Percentiles rank a stretch among this genome's conserved stretches.
phyloP scores from a whole-genome alignment of 2,113 vertebrate species.

The Centropus bengalensis region DNA sequence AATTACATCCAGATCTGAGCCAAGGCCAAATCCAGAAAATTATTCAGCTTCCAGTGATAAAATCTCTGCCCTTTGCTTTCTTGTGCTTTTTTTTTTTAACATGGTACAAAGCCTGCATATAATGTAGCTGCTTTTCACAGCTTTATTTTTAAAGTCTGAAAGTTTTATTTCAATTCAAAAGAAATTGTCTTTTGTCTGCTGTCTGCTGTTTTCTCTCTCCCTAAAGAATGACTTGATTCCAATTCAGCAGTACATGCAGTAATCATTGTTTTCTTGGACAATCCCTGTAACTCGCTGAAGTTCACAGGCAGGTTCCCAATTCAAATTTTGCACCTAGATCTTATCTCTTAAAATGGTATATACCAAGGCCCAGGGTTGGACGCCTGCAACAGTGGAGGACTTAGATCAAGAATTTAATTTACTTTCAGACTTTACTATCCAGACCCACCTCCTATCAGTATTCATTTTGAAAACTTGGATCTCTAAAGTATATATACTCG shows the following conservation, averaged over 20 bases:
- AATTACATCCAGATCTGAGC: background rate
- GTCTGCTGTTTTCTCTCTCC: background rate
- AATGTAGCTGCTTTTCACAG: background rate
- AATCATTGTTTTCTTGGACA: background rate
- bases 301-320: background rate
- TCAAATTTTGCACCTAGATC: background rate
- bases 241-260: background rate
- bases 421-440: background rate
- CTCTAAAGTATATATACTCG: background rate
- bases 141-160: background rate
- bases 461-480: background rate
- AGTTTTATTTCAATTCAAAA: background rate
- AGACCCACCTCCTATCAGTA: background rate
- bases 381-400: background rate
- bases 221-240: background rate
- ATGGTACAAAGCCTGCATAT: background rate
- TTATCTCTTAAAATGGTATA: background rate
- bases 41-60: background rate
- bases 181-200: too few species aligned
- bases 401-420: background rate
- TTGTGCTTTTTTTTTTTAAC: constrained; percentile 17
- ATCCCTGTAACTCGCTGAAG: background rate
- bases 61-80: constrained; percentile 12
- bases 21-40: background rate
- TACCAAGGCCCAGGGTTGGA: background rate